Base-by-base conservation (phyloP, 2,888 invertebrate genomes). In the Campoplex nolae region DNA sequence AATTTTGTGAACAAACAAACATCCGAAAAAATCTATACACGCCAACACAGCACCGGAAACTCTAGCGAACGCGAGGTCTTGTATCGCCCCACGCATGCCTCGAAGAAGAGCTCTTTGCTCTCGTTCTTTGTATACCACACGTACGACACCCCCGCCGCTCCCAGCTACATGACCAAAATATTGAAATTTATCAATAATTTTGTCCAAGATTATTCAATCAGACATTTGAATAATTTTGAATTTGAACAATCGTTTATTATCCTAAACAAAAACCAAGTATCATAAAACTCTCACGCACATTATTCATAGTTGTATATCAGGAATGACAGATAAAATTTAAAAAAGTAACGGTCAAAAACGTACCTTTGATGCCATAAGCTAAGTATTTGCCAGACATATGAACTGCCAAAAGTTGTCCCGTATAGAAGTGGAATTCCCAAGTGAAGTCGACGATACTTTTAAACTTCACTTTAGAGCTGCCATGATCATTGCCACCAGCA, bases 311-410 rank as follows among this genome's bases (percentile, higher is more conserved):
- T 8, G 3, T 42, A 42, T 9, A 3, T 42, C 7, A 3, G 0
- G 9, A 3, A 9, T 9, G 38, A 9, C 9, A 42, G 9, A 42
- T 1, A 42, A 42, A 9, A 42, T 42, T 42, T 3, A 58, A 7
- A 32, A 32, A 28, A 38, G 38, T 6, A 38, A 42, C 38, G 28
- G 23, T 45, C 16, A 28, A 70, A 8, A 62, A 28, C 28, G n/a
- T 95, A 98, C 98, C 97, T 96, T 97, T 98, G 88, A 99, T 97
- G 85, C 97, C 97, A 95, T 99, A 99, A 0, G 99, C 99, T 89
- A 98, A 95, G 94, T 97, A 97, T 92, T 97, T 97, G 81, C 98
- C 97, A 92, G 96, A 96, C 91, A 97, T 96, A 94, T 99, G 98
- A 65, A 98, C 97, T 13, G 98, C 98, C 62, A 99, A 96, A 85